Percentiles rank a stretch among this genome's conserved stretches.
Conservation (phyloP, 1,140 invertebrate species). For the Leptonema lineaticorne region DNA sequence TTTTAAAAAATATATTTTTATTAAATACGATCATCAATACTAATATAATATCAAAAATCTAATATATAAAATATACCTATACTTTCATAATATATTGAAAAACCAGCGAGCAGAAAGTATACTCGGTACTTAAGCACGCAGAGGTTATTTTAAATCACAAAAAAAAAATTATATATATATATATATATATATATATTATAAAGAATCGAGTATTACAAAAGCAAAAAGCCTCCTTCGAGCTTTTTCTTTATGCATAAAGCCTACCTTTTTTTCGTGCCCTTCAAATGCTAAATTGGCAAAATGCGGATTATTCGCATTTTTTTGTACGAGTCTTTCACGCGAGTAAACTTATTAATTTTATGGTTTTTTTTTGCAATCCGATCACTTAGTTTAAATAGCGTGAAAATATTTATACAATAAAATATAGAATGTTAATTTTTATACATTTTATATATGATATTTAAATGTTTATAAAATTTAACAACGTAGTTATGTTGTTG, state of each 20-base stretch:
- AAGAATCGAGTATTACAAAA: slow-evolving; percentile 6
- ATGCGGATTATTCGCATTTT: slow-evolving; percentile 5
- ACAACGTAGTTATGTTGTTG: background rate
- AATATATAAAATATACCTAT: too few relatives aligned
- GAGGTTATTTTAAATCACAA: slow-evolving; percentile 11
- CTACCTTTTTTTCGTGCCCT: background rate
- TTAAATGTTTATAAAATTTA: background rate
- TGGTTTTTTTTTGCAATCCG: background rate
- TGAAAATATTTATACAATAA: too few relatives aligned
- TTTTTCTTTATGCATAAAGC: too few relatives aligned
- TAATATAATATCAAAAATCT: too few relatives aligned
- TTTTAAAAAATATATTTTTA: too few relatives aligned
- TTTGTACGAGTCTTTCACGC: slow-evolving; percentile 1
- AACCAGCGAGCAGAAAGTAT: too few relatives aligned
- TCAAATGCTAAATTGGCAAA: slow-evolving; percentile 1
- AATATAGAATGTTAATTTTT: background rate
- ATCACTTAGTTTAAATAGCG: too few relatives aligned
- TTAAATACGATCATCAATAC: too few relatives aligned
- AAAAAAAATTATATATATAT: too few relatives aligned
- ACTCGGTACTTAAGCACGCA: background rate
- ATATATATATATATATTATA: too few relatives aligned
- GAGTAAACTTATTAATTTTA: slow-evolving; percentile 17
- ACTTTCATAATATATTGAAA: too few relatives aligned
- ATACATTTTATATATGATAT: background rate
- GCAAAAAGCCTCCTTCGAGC: background rate